Conservation (phyloP, 2,113 vertebrate species). For the Xenopus borealis region DNA sequence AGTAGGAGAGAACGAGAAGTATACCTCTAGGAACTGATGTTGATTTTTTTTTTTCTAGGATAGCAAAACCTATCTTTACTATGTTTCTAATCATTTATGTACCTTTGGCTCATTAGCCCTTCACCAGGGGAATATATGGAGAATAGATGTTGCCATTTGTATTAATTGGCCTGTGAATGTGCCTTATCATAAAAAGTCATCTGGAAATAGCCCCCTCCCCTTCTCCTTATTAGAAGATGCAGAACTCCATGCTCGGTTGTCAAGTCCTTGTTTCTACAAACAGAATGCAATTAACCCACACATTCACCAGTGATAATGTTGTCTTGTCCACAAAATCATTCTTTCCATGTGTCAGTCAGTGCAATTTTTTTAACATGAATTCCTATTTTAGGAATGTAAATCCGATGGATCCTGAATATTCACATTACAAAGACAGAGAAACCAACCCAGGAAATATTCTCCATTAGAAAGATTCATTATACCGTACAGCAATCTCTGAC, state of each 20-base stretch:
- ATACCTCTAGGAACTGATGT: background rate
- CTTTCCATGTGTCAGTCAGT: background rate
- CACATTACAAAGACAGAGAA: background rate
- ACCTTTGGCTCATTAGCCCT: constrained; percentile 36
- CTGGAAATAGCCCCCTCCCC: constrained; percentile 1
- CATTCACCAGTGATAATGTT: background rate
- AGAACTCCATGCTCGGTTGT: constrained; percentile 18
- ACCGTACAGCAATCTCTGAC: background rate
- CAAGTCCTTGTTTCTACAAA: constrained; percentile 5
- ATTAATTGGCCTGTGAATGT: constrained; percentile 31
- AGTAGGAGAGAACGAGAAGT: background rate
- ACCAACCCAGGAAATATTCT: background rate
- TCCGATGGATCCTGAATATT: background rate
- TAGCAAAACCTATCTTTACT: background rate
- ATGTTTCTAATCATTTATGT: constrained; percentile 30
- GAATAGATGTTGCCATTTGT: constrained; percentile 25
- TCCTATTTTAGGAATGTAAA: constrained; percentile 26
- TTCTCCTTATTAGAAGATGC: constrained; percentile 27
- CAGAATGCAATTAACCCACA: background rate
- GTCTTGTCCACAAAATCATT: no score
- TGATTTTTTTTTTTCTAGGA: background rate
- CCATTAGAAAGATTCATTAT: background rate
- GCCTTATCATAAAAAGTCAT: constrained; percentile 34
- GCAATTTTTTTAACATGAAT: constrained; percentile 4
- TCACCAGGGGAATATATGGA: background rate